Evolutionary conservation across 1,140 invertebrate species (phyloP).

Genomic region (Drosophila virilis): DNA sequence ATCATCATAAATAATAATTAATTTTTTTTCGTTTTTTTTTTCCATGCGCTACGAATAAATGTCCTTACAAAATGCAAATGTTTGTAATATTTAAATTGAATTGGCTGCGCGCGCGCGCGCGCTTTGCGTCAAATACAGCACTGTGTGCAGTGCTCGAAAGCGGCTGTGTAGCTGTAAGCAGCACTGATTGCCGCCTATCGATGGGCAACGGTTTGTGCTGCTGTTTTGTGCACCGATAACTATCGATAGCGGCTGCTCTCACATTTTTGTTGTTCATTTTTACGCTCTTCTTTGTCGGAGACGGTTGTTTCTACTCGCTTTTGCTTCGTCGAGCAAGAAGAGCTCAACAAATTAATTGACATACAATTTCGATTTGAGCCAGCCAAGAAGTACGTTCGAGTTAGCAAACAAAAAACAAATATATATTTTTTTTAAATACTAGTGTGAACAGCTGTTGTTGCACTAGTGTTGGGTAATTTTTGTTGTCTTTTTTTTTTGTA

Average conservation of each 20-base stretch:
- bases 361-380: conserved; percentile 43
- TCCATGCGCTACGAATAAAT: conserved; percentile 39
- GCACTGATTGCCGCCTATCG: conserved; percentile 1
- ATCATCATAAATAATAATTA: conserved; percentile 26
- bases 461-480: conserved; percentile 50
- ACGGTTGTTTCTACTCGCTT: conserved; percentile 39
- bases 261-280: conserved; percentile 48
- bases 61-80: conserved; percentile 16
- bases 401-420: background rate
- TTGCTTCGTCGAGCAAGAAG: conserved; percentile 31
- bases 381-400: conserved; percentile 43
- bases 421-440: conserved; percentile 5
- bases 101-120: background rate
- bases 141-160: conserved; percentile 10
- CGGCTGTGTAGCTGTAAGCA: background rate
- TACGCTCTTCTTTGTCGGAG: conserved; percentile 53
- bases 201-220: background rate
- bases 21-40: conserved; percentile 26
- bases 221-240: conserved; percentile 18
- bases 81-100: conserved; percentile 14
- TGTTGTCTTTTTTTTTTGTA: conserved; percentile 37
- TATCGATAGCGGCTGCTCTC: conserved; percentile 15
- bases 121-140: conserved; percentile 1
- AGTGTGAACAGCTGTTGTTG: conserved; percentile 52
- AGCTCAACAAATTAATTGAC: conserved; percentile 42